Percentiles rank a stretch among this genome's conserved stretches.
Evolutionary conservation across 2,888 invertebrate species (phyloP).

Genomic region (Anarsia innoxiella): DNA sequence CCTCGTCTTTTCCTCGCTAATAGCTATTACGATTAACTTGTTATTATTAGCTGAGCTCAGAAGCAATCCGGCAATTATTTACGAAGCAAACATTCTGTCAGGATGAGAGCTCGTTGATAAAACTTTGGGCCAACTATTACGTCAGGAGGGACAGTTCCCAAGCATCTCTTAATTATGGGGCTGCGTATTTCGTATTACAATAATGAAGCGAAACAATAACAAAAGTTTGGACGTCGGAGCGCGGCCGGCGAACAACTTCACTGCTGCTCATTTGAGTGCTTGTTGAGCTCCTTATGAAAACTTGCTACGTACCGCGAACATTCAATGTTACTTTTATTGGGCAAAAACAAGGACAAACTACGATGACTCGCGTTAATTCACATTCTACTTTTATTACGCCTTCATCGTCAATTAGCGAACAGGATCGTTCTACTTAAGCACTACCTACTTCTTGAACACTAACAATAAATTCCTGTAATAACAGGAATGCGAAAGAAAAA

Average conservation of each 20-base stretch:
- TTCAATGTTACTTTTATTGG: conserved; percentile 54
- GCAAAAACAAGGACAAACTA: conserved; percentile 39
- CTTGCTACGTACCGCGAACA: conserved; percentile 55
- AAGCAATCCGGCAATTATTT: conserved; percentile 53
- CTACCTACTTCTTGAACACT: conserved; percentile 20
- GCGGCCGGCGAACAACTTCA: conserved; percentile 53
- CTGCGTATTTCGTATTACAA: conserved; percentile 71
- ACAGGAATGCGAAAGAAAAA: conserved; percentile 28
- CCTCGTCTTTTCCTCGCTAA: conserved; percentile 34
- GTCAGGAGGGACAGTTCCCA: conserved; percentile 58
- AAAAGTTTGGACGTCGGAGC: conserved; percentile 65
- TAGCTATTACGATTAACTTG: conserved; percentile 50
- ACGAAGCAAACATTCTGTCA: conserved; percentile 55
- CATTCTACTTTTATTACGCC: conserved; percentile 21
- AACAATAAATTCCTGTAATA: conserved; percentile 33
- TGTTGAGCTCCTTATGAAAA: conserved; percentile 68
- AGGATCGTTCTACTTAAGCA: no score
- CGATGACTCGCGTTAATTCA: conserved; percentile 30
- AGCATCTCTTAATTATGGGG: conserved; percentile 70
- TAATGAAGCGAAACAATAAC: conserved; percentile 73
- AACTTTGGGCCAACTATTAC: conserved; percentile 60
- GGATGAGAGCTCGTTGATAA: conserved; percentile 50
- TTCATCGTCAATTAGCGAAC: conserved; percentile 10
- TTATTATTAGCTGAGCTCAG: conserved; percentile 48
- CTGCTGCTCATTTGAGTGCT: conserved; percentile 66